phyloP scores from a whole-genome alignment of 92 coral and sea anemone species.

The Zoanthus sansibaricus region DNA sequence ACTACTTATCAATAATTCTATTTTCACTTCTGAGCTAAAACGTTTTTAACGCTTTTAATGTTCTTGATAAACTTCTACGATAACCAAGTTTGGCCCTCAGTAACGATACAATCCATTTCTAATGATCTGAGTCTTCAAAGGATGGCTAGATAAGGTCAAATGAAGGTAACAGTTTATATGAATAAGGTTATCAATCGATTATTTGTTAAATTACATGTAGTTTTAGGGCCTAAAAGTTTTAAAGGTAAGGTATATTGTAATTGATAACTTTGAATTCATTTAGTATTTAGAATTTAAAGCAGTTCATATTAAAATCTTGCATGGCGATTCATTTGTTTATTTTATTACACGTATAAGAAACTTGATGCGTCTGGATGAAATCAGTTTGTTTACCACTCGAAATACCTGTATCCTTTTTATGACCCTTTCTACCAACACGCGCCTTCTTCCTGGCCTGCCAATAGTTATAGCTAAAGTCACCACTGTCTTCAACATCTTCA shows the following conservation, averaged over 20 bases:
- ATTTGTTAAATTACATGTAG: no score
- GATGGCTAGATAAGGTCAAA: no score
- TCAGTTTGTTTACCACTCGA: conserved; percentile 9
- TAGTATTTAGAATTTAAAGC: background rate
- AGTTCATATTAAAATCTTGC: background rate
- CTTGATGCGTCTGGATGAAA: conserved; percentile 36
- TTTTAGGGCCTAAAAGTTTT: no score
- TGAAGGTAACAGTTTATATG: no score
- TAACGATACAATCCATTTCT: no score
- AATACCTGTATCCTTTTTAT: conserved; percentile 36
- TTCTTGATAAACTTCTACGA: no score
- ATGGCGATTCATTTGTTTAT: background rate
- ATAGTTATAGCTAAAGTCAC: background rate
- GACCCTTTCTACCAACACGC: conserved; percentile 32
- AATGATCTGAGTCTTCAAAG: no score
- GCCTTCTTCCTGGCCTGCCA: conserved; percentile 45
- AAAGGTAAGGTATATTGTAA: background rate
- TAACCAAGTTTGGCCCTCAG: no score
- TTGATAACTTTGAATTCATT: background rate
- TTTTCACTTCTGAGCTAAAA: no score
- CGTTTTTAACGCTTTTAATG: no score
- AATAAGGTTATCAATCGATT: no score
- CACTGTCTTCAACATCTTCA: background rate
- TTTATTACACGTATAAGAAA: background rate
- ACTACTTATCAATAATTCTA: no score